Conservation (phyloP, 2,888 invertebrate genomes). For the Ceriagrion tenellum region DNA sequence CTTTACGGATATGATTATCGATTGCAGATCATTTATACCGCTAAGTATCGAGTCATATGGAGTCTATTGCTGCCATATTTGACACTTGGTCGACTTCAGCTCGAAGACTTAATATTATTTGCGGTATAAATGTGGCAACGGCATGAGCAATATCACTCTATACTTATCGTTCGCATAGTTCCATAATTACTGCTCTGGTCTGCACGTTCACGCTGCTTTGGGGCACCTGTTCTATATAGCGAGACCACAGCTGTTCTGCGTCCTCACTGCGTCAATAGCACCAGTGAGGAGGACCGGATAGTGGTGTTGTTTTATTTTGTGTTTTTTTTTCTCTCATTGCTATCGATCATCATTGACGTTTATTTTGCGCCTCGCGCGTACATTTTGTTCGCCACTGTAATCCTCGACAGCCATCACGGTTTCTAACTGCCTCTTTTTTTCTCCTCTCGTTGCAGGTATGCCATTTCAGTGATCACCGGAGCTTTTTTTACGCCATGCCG, state of each 20-base stretch:
- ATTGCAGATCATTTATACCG: no score
- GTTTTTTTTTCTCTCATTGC: not conserved
- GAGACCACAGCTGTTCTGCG: not conserved
- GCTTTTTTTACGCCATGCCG: not conserved
- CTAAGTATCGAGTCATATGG: no score
- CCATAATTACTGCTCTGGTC: no score
- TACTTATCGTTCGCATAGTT: no score
- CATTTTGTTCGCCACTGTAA: not conserved
- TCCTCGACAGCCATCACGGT: not conserved
- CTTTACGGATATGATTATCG: no score
- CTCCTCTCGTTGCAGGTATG: not conserved
- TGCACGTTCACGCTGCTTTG: not conserved
- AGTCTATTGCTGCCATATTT: no score
- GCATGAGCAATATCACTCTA: no score
- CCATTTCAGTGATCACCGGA: not conserved
- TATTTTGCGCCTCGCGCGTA: not conserved
- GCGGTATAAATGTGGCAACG: no score
- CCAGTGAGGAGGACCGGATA: not conserved
- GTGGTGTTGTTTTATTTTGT: no score
- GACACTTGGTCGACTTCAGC: no score
- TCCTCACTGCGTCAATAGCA: not conserved
- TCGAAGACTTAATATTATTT: no score
- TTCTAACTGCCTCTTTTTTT: not conserved
- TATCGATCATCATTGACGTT: not conserved
- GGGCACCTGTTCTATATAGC: not conserved